Conservation (phyloP, 1,140 invertebrate genomes). For the Dendrolimus kikuchii region DNA sequence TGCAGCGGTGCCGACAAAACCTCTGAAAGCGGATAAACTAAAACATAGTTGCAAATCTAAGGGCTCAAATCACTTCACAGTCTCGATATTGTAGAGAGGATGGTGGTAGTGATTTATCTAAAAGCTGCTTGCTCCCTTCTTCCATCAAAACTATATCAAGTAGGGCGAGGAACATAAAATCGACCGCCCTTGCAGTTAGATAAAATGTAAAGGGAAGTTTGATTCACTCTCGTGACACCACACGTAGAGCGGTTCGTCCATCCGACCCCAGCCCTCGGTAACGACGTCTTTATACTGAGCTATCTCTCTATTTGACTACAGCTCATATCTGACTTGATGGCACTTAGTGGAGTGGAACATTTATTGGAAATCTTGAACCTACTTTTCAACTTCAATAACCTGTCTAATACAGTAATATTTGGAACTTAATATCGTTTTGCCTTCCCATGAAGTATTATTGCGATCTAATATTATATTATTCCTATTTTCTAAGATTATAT, state of each 20-base stretch:
- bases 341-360: slow-evolving; percentile 29
- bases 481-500: too few species aligned
- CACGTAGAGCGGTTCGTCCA: slow-evolving; percentile 25
- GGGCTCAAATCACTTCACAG: slow-evolving; percentile 36
- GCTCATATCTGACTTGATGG: slow-evolving; percentile 44
- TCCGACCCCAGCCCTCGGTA: slow-evolving; percentile 25
- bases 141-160: slow-evolving; percentile 69
- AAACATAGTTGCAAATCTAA: slow-evolving; percentile 52
- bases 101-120: slow-evolving; percentile 58
- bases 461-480: too few species aligned
- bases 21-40: slow-evolving; percentile 32
- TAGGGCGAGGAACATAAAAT: slow-evolving; percentile 60
- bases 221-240: slow-evolving; percentile 55
- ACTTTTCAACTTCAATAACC: slow-evolving; percentile 6
- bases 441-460: too few species aligned
- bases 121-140: slow-evolving; percentile 50
- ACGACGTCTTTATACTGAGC: slow-evolving; percentile 47
- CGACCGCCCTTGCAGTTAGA: slow-evolving; percentile 62
- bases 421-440: too few species aligned
- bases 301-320: slow-evolving; percentile 49
- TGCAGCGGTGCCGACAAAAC: slow-evolving; percentile 36
- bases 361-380: slow-evolving; percentile 41
- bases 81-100: slow-evolving; percentile 15
- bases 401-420: not conserved
- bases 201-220: slow-evolving; percentile 65